Percentiles rank a stretch among this genome's conserved stretches.
Evolutionary conservation across 2,888 invertebrate genomes (phyloP).

Genomic region (Anthophora plumipes): DNA sequence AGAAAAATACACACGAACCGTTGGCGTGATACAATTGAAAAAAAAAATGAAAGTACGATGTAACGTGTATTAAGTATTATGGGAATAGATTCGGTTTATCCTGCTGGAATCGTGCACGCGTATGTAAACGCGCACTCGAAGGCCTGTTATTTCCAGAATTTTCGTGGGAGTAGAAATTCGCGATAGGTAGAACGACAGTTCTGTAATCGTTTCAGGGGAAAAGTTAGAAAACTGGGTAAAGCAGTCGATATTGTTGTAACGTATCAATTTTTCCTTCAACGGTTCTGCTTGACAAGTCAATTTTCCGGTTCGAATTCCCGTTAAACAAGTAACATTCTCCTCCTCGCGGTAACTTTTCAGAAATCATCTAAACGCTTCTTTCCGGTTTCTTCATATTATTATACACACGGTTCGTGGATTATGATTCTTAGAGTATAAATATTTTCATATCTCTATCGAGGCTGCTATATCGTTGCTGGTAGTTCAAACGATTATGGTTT

Average conservation of each 20-base stretch:
- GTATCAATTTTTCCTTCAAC: too few species aligned
- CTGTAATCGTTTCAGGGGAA: constrained; percentile 47
- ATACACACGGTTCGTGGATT: too few species aligned
- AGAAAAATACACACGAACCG: not conserved
- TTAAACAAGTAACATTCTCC: too few species aligned
- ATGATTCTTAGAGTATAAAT: too few species aligned
- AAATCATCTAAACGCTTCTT: not conserved
- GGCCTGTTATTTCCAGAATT: constrained; percentile 72
- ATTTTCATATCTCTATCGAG: too few species aligned
- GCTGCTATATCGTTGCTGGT: too few species aligned
- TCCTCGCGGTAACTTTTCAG: too few species aligned
- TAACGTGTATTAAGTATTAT: too few species aligned
- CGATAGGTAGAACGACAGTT: constrained; percentile 75
- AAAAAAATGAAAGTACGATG: not conserved
- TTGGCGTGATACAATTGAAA: not conserved
- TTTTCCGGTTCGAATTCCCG: too few species aligned
- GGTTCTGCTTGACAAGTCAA: too few species aligned
- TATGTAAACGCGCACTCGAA: not conserved
- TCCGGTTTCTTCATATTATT: too few species aligned
- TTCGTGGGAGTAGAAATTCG: constrained; percentile 72
- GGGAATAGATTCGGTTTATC: constrained; percentile 18
- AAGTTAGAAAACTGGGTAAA: constrained; percentile 65
- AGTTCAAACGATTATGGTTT: not conserved
- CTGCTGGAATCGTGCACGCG: not conserved
- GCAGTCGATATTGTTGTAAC: constrained; percentile 49